Base-by-base conservation (phyloP, 2,888 invertebrate genomes). In the Ditylenchus weischeri region DNA sequence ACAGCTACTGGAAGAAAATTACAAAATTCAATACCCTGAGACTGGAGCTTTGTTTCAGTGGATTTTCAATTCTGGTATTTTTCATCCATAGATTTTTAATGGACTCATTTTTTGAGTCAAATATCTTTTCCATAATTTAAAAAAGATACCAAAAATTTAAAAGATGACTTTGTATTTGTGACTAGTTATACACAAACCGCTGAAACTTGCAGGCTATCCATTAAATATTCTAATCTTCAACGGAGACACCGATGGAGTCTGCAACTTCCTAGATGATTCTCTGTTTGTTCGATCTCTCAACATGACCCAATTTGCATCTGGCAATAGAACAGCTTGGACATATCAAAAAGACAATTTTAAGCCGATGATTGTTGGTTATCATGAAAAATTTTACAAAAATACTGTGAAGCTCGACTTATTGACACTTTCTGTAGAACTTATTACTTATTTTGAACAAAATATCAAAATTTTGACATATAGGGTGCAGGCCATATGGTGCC, bases 211-310 rank as follows among this genome's bases (percentile, higher is more conserved):
- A 65, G 65, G 29, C n/a, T 70, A 66, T 64, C 68, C 73, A 38
- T 67, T 79, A 8, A 69, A 70, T 18, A 64, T 76, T 66, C 69
- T 80, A 15, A 73, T 80, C 59, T 80, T 76, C 69, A 80, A 80
- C 71, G 80, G 80, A 36, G 79, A 80, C 35, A 43, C 71, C 1
- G 72, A 75, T 47, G 68, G 75, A 18, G 75, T 71, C 6, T 75
- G 72, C 49, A 74, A 80, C 58, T 79, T 74, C 62, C 63, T 77
- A 60, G 80, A 79, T 59, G 78, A 78, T 49, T 76, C 78, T 64
- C 77, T 78, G 77, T 80, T 79, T 57, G 71, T 78, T 35, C 75
- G 77, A 54, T 66, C 57, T 35, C 65, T 78, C 36, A 70, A 71
- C 1, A 18, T 65, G 49, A 18, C 66, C 7, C 43, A 50, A 54